Percentiles rank a stretch among this genome's conserved stretches.
phyloP scores from a whole-genome alignment of 2,797 vertebrate genomes.

The Discoglossus pictus region DNA sequence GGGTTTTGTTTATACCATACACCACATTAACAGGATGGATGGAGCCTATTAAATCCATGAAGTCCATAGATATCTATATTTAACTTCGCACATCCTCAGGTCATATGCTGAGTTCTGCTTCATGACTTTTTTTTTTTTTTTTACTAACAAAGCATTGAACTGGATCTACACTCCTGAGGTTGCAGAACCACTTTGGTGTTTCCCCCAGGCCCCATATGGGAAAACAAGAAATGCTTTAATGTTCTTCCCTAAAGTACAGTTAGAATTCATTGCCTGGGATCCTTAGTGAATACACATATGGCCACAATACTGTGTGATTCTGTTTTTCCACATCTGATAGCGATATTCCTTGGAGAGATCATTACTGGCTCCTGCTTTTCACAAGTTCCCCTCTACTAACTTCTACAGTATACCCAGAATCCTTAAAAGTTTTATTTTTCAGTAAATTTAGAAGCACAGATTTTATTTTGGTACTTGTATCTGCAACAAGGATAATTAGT shows the following conservation, averaged over 20 bases:
- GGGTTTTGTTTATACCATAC: too few relatives aligned
- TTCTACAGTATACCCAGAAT: constrained; percentile 16
- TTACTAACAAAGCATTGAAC: constrained; percentile 15
- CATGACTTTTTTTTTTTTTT: constrained; percentile 28
- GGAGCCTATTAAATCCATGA: too few relatives aligned
- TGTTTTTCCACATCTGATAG: constrained; percentile 19
- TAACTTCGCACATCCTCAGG: not conserved
- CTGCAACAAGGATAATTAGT: constrained; percentile 25
- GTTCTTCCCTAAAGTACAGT: constrained; percentile 37
- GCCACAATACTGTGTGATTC: constrained; percentile 22
- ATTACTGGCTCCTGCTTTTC: constrained; percentile 36
- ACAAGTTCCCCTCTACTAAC: constrained; percentile 33
- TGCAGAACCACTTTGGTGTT: constrained; percentile 31
- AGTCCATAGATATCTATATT: too few relatives aligned
- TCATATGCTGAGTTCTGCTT: not conserved
- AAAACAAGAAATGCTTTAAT: constrained; percentile 19
- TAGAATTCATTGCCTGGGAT: constrained; percentile 33
- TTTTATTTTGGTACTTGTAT: constrained; percentile 38
- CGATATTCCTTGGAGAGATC: constrained; percentile 43
- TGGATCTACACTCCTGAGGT: constrained; percentile 18
- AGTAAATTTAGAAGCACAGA: constrained; percentile 21
- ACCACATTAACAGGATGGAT: too few relatives aligned
- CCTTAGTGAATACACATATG: constrained; percentile 44
- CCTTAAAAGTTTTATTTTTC: constrained; percentile 12
- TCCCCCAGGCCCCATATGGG: constrained; percentile 21